Base-by-base conservation (phyloP, 2,888 invertebrate genomes). In the Micoletzkya japonica region DNA sequence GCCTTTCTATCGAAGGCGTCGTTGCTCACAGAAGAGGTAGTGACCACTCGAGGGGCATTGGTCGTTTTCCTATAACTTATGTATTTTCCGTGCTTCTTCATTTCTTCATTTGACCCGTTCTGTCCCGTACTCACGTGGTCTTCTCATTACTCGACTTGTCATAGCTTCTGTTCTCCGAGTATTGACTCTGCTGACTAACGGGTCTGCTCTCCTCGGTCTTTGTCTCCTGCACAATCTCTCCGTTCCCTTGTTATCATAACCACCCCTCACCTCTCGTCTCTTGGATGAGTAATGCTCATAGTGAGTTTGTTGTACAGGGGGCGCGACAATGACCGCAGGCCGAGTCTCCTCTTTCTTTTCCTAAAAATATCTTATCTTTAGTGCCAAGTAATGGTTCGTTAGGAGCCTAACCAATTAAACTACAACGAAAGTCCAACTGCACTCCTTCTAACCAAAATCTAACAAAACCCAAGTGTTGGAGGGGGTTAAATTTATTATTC, bases 121-220 rank as follows among this genome's bases (percentile, higher is more conserved):
- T 44, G 28, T n/a, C 14, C n/a, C 17, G 26, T 2, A 52, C 64
- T 28, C 1, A 72, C 57, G 74, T 75, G 4, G 77, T 79, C 66
- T 76, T 74, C 73, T 79, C 76, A 64, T 77, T 77, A 6, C 76
- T 77, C 63, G 76, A 74, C 72, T 79, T 77, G 57, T 77, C 75
- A 59, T 76, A 76, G 70, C 74, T 76, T 30, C 74, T 67, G 32
- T 70, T 71, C 64, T 77, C 75, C 24, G 74, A 73, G 70, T 75
- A 77, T 30, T 79, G 76, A 14, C 73, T 74, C 34, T 75, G 61
- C 60, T 79, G 79, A 14, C 76, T 76, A 17, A 76, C 77, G 10
- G 77, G 77, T 39, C 79, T 74, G 50, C 74, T 74, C 10, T 64
- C 64, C 24, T 54, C 56, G 6, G 50, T 64, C 50, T 50, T 50